Conservation (phyloP, 1,140 invertebrate species). For the Ctenoplectra terminalis region DNA sequence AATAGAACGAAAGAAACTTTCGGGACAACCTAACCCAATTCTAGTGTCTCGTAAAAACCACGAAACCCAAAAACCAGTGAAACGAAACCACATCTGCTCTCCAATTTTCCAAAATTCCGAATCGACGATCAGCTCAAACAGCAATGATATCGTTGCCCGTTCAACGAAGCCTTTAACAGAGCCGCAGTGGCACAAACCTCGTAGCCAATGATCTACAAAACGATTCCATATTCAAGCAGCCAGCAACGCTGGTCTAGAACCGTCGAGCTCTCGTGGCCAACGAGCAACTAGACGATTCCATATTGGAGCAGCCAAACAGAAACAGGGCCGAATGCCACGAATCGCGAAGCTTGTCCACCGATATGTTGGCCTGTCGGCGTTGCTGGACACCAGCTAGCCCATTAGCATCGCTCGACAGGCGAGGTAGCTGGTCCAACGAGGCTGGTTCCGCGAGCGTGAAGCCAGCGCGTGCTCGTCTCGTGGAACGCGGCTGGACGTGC, state of each 20-base stretch:
- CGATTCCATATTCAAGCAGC: slow-evolving; percentile 34
- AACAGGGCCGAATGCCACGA: background rate
- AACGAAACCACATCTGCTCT: no score
- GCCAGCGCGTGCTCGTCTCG: slow-evolving; percentile 6
- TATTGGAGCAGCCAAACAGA: background rate
- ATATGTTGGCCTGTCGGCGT: background rate
- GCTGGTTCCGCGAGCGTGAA: slow-evolving; percentile 2
- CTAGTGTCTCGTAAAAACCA: no score
- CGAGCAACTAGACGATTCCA: background rate
- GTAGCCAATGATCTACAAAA: background rate
- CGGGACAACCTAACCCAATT: no score
- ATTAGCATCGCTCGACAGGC: slow-evolving; percentile 34
- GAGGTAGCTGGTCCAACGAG: slow-evolving; percentile 15
- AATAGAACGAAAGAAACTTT: no score
- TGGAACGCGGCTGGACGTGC: slow-evolving; percentile 16
- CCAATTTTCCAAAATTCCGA: no score
- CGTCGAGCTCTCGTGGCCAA: background rate
- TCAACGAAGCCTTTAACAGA: background rate
- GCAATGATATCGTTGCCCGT: background rate
- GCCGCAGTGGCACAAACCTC: background rate
- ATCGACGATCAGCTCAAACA: background rate
- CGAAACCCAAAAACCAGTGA: no score
- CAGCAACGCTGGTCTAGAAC: background rate
- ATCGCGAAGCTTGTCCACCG: background rate
- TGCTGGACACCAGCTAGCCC: slow-evolving; percentile 22